phyloP scores from a whole-genome alignment of 1,140 invertebrate genomes.

The Lordiphosa stackelbergi region DNA sequence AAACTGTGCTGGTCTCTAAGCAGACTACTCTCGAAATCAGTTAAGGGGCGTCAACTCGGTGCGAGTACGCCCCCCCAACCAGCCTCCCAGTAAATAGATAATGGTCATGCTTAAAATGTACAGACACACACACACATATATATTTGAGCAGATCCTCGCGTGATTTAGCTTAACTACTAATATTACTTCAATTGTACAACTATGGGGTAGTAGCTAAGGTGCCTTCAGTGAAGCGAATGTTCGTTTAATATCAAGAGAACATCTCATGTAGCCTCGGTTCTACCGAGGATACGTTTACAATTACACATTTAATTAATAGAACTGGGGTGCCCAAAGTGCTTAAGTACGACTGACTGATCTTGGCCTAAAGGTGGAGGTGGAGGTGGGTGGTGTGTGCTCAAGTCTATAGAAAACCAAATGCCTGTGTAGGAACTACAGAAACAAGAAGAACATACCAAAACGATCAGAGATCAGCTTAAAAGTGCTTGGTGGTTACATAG shows the following conservation, averaged over 20 bases:
- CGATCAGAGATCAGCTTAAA: constrained; percentile 3
- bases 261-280: constrained; percentile 1
- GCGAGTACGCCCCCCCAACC: neutral
- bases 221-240: constrained; percentile 1
- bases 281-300: constrained; percentile 2
- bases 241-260: neutral
- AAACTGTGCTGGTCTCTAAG: constrained; percentile 8
- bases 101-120: constrained; percentile 10
- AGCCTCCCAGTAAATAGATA: constrained; percentile 1
- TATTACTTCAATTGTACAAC: constrained; percentile 14
- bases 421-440: constrained; percentile 6
- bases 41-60: constrained; percentile 30
- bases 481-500: constrained; percentile 10
- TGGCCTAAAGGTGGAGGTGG: no score
- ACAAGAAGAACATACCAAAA: constrained; percentile 1
- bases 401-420: no score
- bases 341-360: neutral
- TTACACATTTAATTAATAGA: neutral
- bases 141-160: constrained; percentile 37
- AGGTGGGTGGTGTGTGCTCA: no score
- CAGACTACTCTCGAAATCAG: constrained; percentile 11
- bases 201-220: no score
- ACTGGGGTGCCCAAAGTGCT: neutral
- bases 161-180: constrained; percentile 31
- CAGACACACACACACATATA: constrained; percentile 33